Conservation (phyloP, 2,113 vertebrate genomes). For the Naja naja region DNA sequence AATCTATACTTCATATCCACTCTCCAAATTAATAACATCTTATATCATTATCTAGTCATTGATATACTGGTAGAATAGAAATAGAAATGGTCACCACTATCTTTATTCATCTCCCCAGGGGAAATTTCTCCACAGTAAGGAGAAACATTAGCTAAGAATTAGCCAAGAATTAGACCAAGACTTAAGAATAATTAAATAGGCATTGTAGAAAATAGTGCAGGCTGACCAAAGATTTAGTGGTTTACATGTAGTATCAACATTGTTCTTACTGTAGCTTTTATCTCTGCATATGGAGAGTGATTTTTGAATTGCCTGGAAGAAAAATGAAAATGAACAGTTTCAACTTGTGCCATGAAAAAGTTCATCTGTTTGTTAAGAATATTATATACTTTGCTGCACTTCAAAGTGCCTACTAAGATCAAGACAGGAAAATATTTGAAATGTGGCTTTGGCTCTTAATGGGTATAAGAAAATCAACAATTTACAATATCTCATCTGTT, state of each 20-base stretch:
- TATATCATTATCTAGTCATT: background rate
- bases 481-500: background rate
- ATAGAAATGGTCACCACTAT: background rate
- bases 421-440: slow-evolving; percentile 41
- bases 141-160: background rate
- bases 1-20: background rate
- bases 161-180: slow-evolving; percentile 31
- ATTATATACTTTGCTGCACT: slow-evolving; percentile 22
- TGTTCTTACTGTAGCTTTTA: background rate
- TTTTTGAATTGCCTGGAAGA: background rate
- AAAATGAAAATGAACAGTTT: slow-evolving; percentile 29
- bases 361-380: slow-evolving; percentile 32
- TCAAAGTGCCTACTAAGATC: background rate
- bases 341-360: slow-evolving; percentile 21
- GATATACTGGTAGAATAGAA: background rate
- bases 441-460: background rate
- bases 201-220: background rate
- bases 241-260: slow-evolving; percentile 11
- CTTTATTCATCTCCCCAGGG: slow-evolving; percentile 27
- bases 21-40: background rate
- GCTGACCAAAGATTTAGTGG: background rate
- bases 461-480: background rate
- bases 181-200: slow-evolving; percentile 3
- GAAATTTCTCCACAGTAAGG: slow-evolving; percentile 16
- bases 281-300: background rate